These are phyloP conservation scores for Leptestheria dahalacensis DNA, from an alignment of 1,140 invertebrate genomes.

Conservation along the genomic window DNA sequence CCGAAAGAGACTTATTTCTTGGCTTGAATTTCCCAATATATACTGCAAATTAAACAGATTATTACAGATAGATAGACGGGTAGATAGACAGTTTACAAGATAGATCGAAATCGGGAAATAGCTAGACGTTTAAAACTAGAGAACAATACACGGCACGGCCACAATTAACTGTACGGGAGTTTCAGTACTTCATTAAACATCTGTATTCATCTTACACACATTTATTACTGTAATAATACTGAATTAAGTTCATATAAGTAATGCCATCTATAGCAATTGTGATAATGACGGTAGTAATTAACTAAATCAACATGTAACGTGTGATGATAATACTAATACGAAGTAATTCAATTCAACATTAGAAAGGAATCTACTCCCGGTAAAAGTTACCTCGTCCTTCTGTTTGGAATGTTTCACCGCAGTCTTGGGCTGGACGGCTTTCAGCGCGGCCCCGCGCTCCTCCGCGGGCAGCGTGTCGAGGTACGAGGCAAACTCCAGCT, in stretches of 20 bases:
- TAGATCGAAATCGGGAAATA: too few relatives aligned
- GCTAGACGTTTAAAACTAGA: too few relatives aligned
- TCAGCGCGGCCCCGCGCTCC: constrained; percentile 28
- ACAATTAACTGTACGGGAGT: too few relatives aligned
- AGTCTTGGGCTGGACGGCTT: not conserved
- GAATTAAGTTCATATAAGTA: not conserved
- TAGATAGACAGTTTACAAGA: too few relatives aligned
- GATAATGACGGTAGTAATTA: not conserved
- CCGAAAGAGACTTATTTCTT: not conserved
- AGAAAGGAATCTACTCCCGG: not conserved
- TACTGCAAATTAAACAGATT: too few relatives aligned
- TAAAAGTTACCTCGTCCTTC: not conserved
- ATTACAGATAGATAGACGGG: too few relatives aligned
- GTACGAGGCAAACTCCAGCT: constrained; percentile 31
- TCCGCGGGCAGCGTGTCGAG: constrained; percentile 32
- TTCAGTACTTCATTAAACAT: too few relatives aligned
- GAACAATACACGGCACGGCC: too few relatives aligned
- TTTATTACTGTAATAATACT: not conserved
- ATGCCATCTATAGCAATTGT: not conserved
- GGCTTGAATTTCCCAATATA: not conserved
- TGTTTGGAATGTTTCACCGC: not conserved
- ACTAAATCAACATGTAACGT: not conserved
- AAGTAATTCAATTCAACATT: not conserved
- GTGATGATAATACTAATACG: not conserved
- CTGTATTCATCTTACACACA: too few relatives aligned